Evolutionary conservation across 92 coral and sea anemone genomes (phyloP), one percentile per base, ranked within the genome.

Genomic region (Porites divaricata): DNA sequence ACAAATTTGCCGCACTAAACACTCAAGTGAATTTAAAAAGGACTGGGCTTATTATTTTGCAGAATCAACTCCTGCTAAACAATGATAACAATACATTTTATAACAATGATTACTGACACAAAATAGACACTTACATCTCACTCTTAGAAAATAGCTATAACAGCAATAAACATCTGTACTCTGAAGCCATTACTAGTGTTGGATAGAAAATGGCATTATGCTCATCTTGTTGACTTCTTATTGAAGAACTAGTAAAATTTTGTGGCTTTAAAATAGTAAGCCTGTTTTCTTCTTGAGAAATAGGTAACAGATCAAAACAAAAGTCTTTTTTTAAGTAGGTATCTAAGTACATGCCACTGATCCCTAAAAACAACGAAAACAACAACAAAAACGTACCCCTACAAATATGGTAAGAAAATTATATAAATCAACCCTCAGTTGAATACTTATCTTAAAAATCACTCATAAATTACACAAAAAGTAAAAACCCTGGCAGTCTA

Each of bases 81-180:
- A 2, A 8, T 19, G 16, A 56, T 54, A 16, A 59, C 24, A 25
- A 75, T 26, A 61, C 64, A 56, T 74, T 21, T 24, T 54, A 54
- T 54, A 54, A 11, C 16, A 54, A 65, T 21, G 23, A 75, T 25
- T 19, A 41, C 6, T 13, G 8, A 63, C 21, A n/a, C 12, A 35
- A 64, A 77, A 35, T 20, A n/a, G 19, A 77, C 50, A 63, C 57
- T 77, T 12, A 26, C 79, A 75, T 58, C 67, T 75, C 13, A 2
- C 54, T 28, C 17, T n/a, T 41, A 48, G 28, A 5, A 8, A 21
- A 52, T 52, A 20, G 15, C 16, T 28, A 8, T 66, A 25, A 16
- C 35, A 8, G 16, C 26, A 66, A 66, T 23, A 53, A 21, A 66
- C 8, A 54, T 54, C 3, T 54, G 59, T 54, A 54, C 59, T 15